Evolutionary conservation across 2,888 invertebrate genomes (phyloP).

Genomic region (Andrena hattorfiana): DNA sequence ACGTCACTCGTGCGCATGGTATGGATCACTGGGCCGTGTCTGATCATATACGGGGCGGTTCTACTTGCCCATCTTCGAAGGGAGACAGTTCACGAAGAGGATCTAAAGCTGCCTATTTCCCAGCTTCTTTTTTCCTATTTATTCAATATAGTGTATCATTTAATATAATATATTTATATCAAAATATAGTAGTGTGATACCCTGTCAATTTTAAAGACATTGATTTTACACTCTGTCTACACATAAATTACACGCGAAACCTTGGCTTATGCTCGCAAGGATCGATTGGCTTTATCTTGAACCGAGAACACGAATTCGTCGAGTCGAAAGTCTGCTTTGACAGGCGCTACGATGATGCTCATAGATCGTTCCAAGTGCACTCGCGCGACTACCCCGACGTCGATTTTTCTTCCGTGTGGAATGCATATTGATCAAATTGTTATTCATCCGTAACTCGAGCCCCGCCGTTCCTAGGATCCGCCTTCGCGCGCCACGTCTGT

Average conservation of each 20-base stretch:
- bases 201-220: too few relatives aligned
- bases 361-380: constrained; percentile 33
- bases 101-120: neutral
- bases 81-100: too few relatives aligned
- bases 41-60: neutral
- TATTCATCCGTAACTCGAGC: constrained; percentile 33
- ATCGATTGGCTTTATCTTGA: neutral
- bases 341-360: constrained; percentile 15
- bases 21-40: neutral
- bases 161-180: too few relatives aligned
- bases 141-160: neutral
- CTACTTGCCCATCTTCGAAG: neutral
- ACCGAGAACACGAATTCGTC: constrained; percentile 9
- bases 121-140: neutral
- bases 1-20: neutral
- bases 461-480: constrained; percentile 1
- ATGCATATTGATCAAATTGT: constrained; percentile 64
- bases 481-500: constrained; percentile 49
- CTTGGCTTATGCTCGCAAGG: neutral
- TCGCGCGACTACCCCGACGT: constrained; percentile 12
- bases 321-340: constrained; percentile 28
- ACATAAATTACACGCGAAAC: neutral
- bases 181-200: too few relatives aligned
- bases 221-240: too few relatives aligned
- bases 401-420: constrained; percentile 54